Conservation (phyloP, 2,888 invertebrate species). For the Operophtera brumata region DNA sequence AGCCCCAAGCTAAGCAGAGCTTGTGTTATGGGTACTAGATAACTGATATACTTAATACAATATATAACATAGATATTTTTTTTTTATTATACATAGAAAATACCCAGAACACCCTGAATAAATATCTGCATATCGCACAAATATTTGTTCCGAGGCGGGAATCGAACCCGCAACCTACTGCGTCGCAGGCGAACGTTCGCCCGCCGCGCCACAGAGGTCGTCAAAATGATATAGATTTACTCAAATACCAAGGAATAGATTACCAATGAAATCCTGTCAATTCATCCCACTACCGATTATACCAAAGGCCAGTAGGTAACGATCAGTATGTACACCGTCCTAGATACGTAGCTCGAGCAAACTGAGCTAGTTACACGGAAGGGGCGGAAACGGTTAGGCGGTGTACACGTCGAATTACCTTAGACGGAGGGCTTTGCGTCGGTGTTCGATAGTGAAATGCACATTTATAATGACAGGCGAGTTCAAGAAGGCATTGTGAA, state of each 20-base stretch:
- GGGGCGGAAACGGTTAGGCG: conserved; percentile 50
- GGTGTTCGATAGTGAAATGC: conserved; percentile 30
- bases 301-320: neutral
- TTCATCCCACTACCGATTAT: conserved; percentile 1
- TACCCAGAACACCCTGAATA: no score
- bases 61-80: no score
- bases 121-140: no score
- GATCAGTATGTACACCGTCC: conserved; percentile 37
- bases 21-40: no score
- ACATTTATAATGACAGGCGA: conserved; percentile 24
- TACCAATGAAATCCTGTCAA: neutral
- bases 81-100: no score
- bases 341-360: conserved; percentile 35
- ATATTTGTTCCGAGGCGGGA: no score
- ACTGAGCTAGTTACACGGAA: conserved; percentile 52
- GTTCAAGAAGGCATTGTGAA: conserved; percentile 5
- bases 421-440: conserved; percentile 25
- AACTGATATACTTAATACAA: no score
- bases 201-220: no score
- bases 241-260: neutral
- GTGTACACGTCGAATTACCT: conserved; percentile 42
- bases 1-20: no score
- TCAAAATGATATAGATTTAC: no score
- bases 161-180: no score
- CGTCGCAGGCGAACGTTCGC: no score